Conservation (phyloP, 2,888 invertebrate species). For the Clanis bilineata region DNA sequence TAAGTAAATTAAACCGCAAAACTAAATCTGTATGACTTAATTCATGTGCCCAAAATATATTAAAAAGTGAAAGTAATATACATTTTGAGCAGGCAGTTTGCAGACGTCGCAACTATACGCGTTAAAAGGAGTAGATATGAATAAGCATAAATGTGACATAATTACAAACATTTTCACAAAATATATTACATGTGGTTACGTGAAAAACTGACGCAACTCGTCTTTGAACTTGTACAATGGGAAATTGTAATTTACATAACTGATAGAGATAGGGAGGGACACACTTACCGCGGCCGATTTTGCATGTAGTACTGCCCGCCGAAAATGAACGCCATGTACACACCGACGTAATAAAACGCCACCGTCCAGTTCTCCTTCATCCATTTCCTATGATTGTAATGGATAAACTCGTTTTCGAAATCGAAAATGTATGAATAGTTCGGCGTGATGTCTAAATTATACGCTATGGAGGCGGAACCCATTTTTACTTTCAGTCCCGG, state of each 20-base stretch:
- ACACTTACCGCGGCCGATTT: conserved; percentile 87
- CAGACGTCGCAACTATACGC: background rate
- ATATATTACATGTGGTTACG: background rate
- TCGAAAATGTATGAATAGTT: conserved; percentile 97
- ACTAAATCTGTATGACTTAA: too few species aligned
- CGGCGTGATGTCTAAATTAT: conserved; percentile 84
- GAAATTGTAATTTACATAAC: conserved; percentile 6
- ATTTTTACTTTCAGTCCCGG: conserved; percentile 44
- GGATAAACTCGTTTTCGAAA: conserved; percentile 97
- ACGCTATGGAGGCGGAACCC: conserved; percentile 72
- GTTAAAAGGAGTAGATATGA: background rate
- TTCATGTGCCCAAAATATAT: too few species aligned
- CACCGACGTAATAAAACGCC: conserved; percentile 93
- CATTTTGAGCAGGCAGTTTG: background rate
- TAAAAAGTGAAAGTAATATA: background rate
- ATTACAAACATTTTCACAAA: background rate
- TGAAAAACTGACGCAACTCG: conserved; percentile 1
- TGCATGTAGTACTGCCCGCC: conserved; percentile 97
- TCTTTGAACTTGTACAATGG: background rate
- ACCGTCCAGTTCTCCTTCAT: conserved; percentile 98
- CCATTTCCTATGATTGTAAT: conserved; percentile 94
- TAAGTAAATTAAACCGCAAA: too few species aligned
- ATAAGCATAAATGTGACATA: background rate
- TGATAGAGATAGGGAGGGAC: background rate
- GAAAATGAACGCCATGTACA: conserved; percentile 97